Evolutionary conservation across 53 echinoderm and acorn worm genomes (phyloP).

Genomic region (Paracentrotus lividus): DNA sequence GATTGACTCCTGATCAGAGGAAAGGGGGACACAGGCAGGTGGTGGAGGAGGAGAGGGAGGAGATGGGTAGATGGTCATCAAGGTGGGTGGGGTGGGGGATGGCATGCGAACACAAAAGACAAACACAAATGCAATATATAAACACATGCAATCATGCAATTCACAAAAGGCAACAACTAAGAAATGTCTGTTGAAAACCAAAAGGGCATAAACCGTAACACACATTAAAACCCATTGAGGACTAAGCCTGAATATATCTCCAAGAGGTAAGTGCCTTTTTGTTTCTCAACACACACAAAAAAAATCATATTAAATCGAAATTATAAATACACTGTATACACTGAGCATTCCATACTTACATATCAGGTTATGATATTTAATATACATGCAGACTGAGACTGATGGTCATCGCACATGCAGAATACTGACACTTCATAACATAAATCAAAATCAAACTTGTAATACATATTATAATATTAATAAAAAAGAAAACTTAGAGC

Average conservation of each 20-base stretch:
- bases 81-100: neutral
- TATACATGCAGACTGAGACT: constrained; percentile 15
- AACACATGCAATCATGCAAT: constrained; percentile 66
- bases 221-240: no score
- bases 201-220: neutral
- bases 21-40: neutral
- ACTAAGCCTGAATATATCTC: no score
- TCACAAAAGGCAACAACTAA: constrained; percentile 5
- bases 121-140: constrained; percentile 62
- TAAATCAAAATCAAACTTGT: neutral
- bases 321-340: no score
- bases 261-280: no score
- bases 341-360: constrained; percentile 41
- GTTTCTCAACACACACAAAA: no score
- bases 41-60: constrained; percentile 3
- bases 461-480: neutral
- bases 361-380: neutral
- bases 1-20: constrained; percentile 72
- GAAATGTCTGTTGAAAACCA: no score
- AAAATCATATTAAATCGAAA: no score
- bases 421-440: neutral
- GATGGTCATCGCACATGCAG: constrained; percentile 5
- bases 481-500: neutral
- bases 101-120: constrained; percentile 66
- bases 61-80: neutral